Base-by-base conservation (phyloP, 1,140 invertebrate genomes). In the Euglossa dilemma region DNA sequence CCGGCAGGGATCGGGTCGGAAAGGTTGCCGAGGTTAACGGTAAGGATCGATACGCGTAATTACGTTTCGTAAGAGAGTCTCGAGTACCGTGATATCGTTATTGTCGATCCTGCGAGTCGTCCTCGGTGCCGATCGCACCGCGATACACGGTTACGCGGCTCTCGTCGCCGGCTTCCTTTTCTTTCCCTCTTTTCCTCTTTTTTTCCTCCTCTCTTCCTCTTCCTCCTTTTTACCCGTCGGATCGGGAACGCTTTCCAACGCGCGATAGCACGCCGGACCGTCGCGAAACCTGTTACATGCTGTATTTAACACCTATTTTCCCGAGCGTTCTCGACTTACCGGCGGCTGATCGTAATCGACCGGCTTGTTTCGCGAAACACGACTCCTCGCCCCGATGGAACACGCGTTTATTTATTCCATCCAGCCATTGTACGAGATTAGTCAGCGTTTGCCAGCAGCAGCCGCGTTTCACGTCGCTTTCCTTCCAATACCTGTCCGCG, bases 261-360 rank as follows among this genome's bases (percentile, higher is more conserved):
- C 36, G 77, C 74, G 52, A 54, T 54, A 43, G 36, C 63, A 43
- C 28, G 63, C 50, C 66, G 28, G 72, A 66, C 76, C 59, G 54
- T 86, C 67, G 72, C 20, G 83, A 73, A 87, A 87, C 86, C 86
- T 84, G 87, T 87, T 88, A 78, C 78, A n/a, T 43, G 25, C 18
- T 36, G 69, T 80, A 78, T 75, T 87, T 87, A 79, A 73, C 85
- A 84, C 69, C 72, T 78, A 78, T 88, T 87, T 88, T 85, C 71
- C 73, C 23, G 67, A 52, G 36, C 54, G 78, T 82, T 88, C 83
- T 88, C 86, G 86, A 67, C 56, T 87, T 85, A 85, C 83, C 57
- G 23, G 73, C 43, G 59, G 57, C 83, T 80, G 83, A 85, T 85
- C 86, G 70, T 82, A 85, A 88, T 87, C 78, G 87, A 82, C 45